Base-by-base conservation (phyloP, 2,888 invertebrate species). In the Tethea ocularis region DNA sequence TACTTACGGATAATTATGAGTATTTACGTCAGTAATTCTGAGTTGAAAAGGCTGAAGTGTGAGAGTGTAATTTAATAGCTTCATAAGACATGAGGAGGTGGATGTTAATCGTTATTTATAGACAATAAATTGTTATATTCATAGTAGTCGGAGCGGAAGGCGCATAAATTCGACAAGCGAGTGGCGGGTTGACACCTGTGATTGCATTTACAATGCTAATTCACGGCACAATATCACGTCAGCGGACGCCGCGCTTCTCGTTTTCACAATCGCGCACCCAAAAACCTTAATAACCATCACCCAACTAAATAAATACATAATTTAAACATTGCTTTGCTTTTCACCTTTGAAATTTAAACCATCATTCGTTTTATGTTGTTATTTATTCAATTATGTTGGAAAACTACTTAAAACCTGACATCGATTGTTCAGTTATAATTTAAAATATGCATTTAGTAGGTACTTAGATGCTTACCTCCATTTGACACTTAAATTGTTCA, bases 121-220 rank as follows among this genome's bases (percentile, higher is more conserved):
- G 83, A 82, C 81, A 83, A 85, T 88, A 90, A 90, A 90, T 88
- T 89, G 88, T 87, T 83, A 80, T 87, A 86, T 89, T 87, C 84
- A 85, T 84, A 85, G 82, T 86, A 85, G 78, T 79, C 75, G 78
- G 80, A 83, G 86, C 85, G 86, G 87, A 87, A 87, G 88, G 89
- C 83, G 87, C 87, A 91, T 92, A 92, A 91, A 92, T 91, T 88
- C 85, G 86, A 86, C 83, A 83, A 83, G 85, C 88, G 86, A 87
- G 85, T 88, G 86, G 84, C 86, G 83, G 82, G 72, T 84, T 88
- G 91, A 92, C 91, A 92, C 89, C 92, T 92, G 89, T 91, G 92
- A 93, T 92, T 92, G 90, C 92, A 93, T 93, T 91, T 91, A 92
- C 93, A 93, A 88, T 92, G 92, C 92, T 92, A 92, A 93, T 92